Evolutionary conservation across 1,140 invertebrate genomes (phyloP).

Genomic region (Aphaenogaster rudis): DNA sequence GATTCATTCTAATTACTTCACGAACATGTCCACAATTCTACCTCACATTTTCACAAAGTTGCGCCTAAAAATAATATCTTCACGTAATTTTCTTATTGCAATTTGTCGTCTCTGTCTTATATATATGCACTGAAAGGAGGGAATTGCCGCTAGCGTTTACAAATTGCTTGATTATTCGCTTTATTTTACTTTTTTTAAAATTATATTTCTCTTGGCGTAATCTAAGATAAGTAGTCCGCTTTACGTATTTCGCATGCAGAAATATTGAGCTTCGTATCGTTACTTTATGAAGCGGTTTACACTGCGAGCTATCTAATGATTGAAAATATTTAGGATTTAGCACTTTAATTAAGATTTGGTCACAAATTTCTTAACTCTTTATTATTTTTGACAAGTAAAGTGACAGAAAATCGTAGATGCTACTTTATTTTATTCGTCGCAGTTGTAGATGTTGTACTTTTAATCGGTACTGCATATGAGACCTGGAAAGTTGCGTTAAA

Average conservation of each 20-base stretch:
- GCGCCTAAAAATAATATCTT: conserved; percentile 61
- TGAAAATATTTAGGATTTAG: conserved; percentile 8
- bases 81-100: conserved; percentile 61
- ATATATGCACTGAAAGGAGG: conserved; percentile 66
- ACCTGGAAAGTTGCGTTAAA: conserved; percentile 87
- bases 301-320: neutral
- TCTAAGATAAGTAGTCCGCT: conserved; percentile 52
- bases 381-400: conserved; percentile 25
- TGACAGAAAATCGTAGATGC: conserved; percentile 13
- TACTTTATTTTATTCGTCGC: conserved; percentile 25
- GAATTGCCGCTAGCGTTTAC: conserved; percentile 55
- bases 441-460: conserved; percentile 34
- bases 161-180: conserved; percentile 70
- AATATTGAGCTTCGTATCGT: conserved; percentile 25
- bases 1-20: conserved; percentile 75
- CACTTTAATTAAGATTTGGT: conserved; percentile 25
- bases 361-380: conserved; percentile 1
- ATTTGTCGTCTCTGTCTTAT: conserved; percentile 59
- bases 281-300: conserved; percentile 3
- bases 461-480: conserved; percentile 82
- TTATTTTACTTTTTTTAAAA: conserved; percentile 39
- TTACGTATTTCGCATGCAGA: conserved; percentile 67
- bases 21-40: conserved; percentile 65
- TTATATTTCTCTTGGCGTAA: conserved; percentile 43
- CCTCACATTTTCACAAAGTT: conserved; percentile 66